Evolutionary conservation across 2,113 vertebrate genomes (phyloP), one percentile per base, ranked within the genome.

Genomic region (Egretta garzetta): DNA sequence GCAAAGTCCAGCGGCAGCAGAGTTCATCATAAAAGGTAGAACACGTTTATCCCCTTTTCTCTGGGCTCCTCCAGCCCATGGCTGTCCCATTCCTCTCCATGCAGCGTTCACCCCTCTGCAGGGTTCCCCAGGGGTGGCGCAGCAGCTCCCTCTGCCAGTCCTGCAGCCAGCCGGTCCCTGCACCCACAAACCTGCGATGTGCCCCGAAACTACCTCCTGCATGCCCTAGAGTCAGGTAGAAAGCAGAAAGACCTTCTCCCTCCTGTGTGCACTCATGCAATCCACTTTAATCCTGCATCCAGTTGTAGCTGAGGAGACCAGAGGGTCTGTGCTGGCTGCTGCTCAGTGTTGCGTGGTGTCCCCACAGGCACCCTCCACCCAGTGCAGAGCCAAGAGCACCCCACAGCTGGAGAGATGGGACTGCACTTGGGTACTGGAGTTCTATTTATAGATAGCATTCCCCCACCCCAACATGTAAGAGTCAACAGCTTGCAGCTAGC

Each of bases 321-420:
- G 3, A 67, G 47, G 35, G 3, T 24, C 47, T 11, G 52, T n/a
- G 63, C 26, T 0, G 0, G 56, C n/a, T 47, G 50, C 68, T 39
- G 45, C 39, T 7, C 1, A 0, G 16, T 14, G 33, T 33, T 3
- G 0, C 1, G 1, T 0, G 16, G 20, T 24, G 80, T 24, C 30
- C 67, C 63, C 45, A 13, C 27, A 3, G 63, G 9, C 43, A 27
- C 26, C 21, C 19, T 41, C 16, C n/a, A 9, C 16, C 10, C n/a
- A n/a, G 49, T 26, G 21, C 28, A 32, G 37, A 67, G 27, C 43
- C 35, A 27, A 15, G 21, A n/a, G 27, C 55, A 13, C 1, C 33
- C 39, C 35, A 2, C 13, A 9, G 24, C 43, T 56, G 82, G 11
- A 22, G 41, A 2, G 12, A 8, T 28, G 58, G 24, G 67, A 1